Conservation (phyloP, 2,797 vertebrate genomes). For the Brachyalestes nurse region DNA sequence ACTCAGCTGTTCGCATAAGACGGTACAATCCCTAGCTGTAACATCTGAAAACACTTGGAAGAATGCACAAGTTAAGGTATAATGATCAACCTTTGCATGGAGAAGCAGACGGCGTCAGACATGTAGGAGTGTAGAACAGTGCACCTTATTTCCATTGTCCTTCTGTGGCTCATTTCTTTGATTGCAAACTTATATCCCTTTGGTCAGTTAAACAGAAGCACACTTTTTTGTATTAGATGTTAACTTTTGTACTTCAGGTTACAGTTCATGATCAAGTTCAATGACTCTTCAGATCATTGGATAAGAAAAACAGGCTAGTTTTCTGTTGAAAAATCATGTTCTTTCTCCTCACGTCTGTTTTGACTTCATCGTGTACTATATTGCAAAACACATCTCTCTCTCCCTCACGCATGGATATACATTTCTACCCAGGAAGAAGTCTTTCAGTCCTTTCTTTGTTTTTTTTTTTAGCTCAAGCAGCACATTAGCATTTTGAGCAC, state of each 20-base stretch:
- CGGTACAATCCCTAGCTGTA: constrained; percentile 26
- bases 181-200: constrained; percentile 20
- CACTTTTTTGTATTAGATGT: background rate
- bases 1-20: constrained; percentile 27
- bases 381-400: constrained; percentile 20
- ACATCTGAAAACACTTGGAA: constrained; percentile 39
- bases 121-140: constrained; percentile 18
- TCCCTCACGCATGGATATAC: constrained; percentile 10
- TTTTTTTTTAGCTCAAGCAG: constrained; percentile 17
- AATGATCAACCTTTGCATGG: constrained; percentile 10
- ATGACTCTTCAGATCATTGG: background rate
- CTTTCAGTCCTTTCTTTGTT: background rate
- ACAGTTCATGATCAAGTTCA: constrained; percentile 11
- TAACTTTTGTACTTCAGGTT: background rate
- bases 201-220: constrained; percentile 17
- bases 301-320: background rate
- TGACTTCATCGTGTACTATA: constrained; percentile 36
- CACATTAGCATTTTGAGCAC: constrained; percentile 12
- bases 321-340: background rate
- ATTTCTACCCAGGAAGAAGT: background rate
- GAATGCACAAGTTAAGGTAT: constrained; percentile 20
- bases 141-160: background rate
- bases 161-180: constrained; percentile 9
- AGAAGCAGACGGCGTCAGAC: constrained; percentile 15
- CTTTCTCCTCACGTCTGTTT: background rate